These are phyloP conservation scores for Patagioenas fasciata DNA, from an alignment of 2,113 vertebrate species.

Conservation along the genomic window DNA sequence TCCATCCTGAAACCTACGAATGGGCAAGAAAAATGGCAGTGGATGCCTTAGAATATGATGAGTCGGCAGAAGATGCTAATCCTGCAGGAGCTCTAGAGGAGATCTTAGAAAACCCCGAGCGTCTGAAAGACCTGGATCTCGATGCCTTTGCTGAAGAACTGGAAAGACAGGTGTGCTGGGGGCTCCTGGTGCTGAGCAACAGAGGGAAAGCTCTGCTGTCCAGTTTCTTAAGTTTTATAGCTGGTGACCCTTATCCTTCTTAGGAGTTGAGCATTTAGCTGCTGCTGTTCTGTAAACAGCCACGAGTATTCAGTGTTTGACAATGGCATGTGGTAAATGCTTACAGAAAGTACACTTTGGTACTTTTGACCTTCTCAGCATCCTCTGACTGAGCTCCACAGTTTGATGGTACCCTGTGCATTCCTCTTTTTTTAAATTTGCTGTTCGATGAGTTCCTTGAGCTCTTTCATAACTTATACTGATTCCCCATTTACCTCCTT, in stretches of 20 bases:
- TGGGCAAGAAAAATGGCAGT: slow-evolving; percentile 99
- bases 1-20: slow-evolving; percentile 97
- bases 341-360: neutral
- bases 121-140: slow-evolving; percentile 94
- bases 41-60: slow-evolving; percentile 94
- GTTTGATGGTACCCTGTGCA: neutral
- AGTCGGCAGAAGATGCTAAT: slow-evolving; percentile 97
- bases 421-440: neutral
- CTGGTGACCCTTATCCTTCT: neutral
- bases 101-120: slow-evolving; percentile 96
- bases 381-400: neutral
- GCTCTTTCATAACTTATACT: neutral
- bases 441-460: neutral
- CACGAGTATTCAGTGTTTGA: neutral
- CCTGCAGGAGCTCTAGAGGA: slow-evolving; percentile 96
- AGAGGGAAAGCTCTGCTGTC: neutral
- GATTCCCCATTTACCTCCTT: neutral
- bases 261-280: neutral
- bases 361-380: neutral
- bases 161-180: slow-evolving; percentile 90
- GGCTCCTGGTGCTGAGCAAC: neutral
- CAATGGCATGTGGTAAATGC: neutral
- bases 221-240: neutral
- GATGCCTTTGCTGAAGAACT: slow-evolving; percentile 98
- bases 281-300: neutral